Conservation (phyloP, 2,797 vertebrate genomes). For the Poeciliopsis paucimaculata region DNA sequence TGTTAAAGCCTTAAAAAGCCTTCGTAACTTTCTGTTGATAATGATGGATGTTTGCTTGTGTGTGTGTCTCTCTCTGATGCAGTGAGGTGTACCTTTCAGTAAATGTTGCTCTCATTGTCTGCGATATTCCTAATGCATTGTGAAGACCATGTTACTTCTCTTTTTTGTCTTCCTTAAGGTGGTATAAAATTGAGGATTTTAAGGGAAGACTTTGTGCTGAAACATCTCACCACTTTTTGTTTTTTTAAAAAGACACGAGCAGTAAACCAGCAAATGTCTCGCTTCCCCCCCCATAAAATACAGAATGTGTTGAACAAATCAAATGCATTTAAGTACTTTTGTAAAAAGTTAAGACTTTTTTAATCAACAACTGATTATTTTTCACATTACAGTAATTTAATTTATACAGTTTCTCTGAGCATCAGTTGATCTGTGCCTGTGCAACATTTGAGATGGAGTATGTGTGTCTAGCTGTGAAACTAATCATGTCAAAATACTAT, state of each 20-base stretch:
- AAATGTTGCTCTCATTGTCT: conserved; percentile 30
- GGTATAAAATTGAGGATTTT: conserved; percentile 8
- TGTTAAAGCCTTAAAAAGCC: conserved; percentile 64
- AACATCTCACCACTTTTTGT: conserved; percentile 3
- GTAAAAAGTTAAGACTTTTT: not conserved
- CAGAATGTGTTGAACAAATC: conserved; percentile 28
- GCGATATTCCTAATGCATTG: conserved; percentile 15
- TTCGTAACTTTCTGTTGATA: conserved; percentile 47
- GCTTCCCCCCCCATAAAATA: conserved; percentile 1
- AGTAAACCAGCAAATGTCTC: conserved; percentile 23
- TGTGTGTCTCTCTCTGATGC: conserved; percentile 45
- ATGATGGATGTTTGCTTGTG: conserved; percentile 41
- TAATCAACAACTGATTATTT: conserved; percentile 1
- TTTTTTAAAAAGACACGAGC: not conserved
- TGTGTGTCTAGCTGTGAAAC: conserved; percentile 56
- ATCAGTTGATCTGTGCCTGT: conserved; percentile 50
- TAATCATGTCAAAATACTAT: conserved; percentile 67
- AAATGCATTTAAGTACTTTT: conserved; percentile 30
- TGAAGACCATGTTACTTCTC: not conserved
- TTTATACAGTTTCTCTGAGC: conserved; percentile 31
- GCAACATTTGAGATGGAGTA: conserved; percentile 40
- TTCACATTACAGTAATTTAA: conserved; percentile 14
- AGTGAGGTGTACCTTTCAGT: conserved; percentile 51
- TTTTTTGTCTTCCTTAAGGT: conserved; percentile 15
- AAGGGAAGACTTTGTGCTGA: conserved; percentile 15